Evolutionary conservation across 2,888 invertebrate species (phyloP), one percentile per base, ranked within the genome.

Genomic region (Brachylomia viminalis): DNA sequence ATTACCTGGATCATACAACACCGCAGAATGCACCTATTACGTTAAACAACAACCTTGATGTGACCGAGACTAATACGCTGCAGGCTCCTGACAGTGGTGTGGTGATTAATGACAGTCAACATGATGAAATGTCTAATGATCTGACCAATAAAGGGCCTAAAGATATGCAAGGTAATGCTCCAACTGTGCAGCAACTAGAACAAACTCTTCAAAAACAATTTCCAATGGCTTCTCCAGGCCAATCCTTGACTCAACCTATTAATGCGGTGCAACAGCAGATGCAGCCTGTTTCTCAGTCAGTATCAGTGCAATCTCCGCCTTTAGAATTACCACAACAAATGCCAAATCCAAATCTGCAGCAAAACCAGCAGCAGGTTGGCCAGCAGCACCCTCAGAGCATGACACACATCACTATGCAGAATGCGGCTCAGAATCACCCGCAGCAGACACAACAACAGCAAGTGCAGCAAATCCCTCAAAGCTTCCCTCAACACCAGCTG

Each of bases 1-100:
- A 99, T 95, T 99, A 98, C 94, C 97, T 98, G 90, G 99, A 99
- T 96, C 98, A 98, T 90, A 98, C 98, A 68, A 97, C 97, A 76
- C 97, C 97, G 87, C 96, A 94, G 80, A 96, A 95, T 92, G 93
- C 97, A 84, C 96, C 96, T 47, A 94, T 96, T 30, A 95, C 95
- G 56, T 92, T 96, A 88, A 96, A 96, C 87, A 96, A 97, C 86
- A 96, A 96, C 87, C 92, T 96, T 87, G 96, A 97, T 91, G 93
- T 94, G 70, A 92, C 94, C 20, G 95, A 96, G 88, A 93, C 90
- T 80, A 95, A 93, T 86, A 85, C 91, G 2, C 86, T 95, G 85
- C 95, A 96, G 87, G 96, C 96, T 86, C 97, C 97, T 0, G 97
- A 96, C 83, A 96, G 96, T 92, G 96, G 96, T 90, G 96, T 96